A percentile compares a stretch with the other conserved stretches of the same genome.
Evolutionary conservation across 2,888 invertebrate species (phyloP).

Genomic region (Colletes collaris): DNA sequence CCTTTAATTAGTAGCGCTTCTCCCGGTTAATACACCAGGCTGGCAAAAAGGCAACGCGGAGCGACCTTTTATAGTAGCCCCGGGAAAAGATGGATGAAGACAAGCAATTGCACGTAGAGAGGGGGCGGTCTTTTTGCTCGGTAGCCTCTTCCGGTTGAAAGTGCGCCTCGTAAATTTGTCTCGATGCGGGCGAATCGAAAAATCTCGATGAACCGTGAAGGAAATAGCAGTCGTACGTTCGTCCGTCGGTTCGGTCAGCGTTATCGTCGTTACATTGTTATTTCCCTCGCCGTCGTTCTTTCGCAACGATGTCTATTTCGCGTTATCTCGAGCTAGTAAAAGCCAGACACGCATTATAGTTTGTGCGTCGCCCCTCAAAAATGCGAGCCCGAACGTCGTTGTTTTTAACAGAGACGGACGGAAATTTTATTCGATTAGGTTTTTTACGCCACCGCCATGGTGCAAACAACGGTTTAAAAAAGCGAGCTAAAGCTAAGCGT

Average conservation of each 20-base stretch:
- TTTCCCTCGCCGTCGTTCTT: neutral
- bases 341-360: neutral
- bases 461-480: no score
- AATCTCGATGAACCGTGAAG: slow-evolving; percentile 61
- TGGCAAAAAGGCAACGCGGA: slow-evolving; percentile 8
- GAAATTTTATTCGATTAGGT: no score
- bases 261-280: slow-evolving; percentile 14
- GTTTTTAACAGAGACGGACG: no score
- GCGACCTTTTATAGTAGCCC: slow-evolving; percentile 42
- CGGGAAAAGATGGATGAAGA: slow-evolving; percentile 51
- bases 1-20: slow-evolving; percentile 41
- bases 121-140: slow-evolving; percentile 31
- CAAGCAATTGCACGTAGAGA: slow-evolving; percentile 52
- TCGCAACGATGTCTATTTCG: slow-evolving; percentile 2
- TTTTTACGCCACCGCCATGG: no score
- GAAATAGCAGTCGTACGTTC: slow-evolving; percentile 28
- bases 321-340: slow-evolving; percentile 5
- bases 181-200: slow-evolving; percentile 62
- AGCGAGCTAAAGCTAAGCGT: no score
- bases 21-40: slow-evolving; percentile 24
- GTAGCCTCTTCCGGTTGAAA: slow-evolving; percentile 60
- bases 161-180: slow-evolving; percentile 65
- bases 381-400: no score
- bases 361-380: no score
- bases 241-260: neutral